Base-by-base conservation (phyloP, 2,113 vertebrate genomes). In the Xenopus borealis region DNA sequence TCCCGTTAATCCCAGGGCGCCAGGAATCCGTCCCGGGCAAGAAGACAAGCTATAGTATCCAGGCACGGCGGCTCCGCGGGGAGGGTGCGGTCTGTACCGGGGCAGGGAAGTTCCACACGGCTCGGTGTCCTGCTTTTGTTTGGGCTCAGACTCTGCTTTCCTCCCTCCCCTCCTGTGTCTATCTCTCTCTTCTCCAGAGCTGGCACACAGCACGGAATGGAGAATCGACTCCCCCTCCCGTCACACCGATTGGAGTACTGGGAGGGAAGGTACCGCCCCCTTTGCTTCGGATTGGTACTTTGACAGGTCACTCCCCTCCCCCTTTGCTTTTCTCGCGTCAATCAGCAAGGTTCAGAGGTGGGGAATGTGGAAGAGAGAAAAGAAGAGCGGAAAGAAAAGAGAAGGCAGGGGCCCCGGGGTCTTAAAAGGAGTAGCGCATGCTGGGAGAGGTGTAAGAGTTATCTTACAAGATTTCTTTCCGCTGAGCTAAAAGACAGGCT, bases 141-240 rank as follows among this genome's bases (percentile, higher is more conserved):
- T 52, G 72, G 62, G 62, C 66, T 77, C 66, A 67, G 73, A 53
- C 73, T 75, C 55, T 3, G 72, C 69, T 78, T 44, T 50, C 45
- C 68, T 69, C 66, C 73, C 17, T 45, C 47, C 69, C 52, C 68
- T 72, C 75, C 69, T 30, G 68, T 30, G 68, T 72, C 75, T 63
- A 33, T 66, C 63, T 62, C 62, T 78, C 75, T 65, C 75, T 72
- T 62, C 62, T 71, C 62, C 10, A 30, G 47, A 69, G 58, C 75
- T 78, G 72, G 68, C 72, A 75, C 72, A 75, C 72, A 44, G 72
- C 72, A 69, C 65, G 62, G 72, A 75, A 75, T 75, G 72, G 65
- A 75, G 57, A 75, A 40, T 2, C 19, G 7, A 12, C 69, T 20
- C 69, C 69, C 75, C 53, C 44, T 2, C 14, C 50, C 12, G 16